Evolutionary conservation across 2,797 vertebrate species (phyloP).

Genomic region (Meda fulgida): DNA sequence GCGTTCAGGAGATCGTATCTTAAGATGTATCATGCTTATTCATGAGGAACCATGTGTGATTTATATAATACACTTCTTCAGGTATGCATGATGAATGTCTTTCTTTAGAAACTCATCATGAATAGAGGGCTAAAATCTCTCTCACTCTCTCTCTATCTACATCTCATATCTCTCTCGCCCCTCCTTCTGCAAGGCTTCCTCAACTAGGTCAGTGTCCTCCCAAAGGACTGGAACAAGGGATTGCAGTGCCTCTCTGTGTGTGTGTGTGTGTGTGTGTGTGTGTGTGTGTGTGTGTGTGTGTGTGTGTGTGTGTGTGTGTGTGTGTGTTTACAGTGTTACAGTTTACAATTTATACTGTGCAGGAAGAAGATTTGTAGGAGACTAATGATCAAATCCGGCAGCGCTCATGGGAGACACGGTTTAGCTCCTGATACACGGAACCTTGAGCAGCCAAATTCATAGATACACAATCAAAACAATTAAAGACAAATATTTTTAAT

Average conservation of each 20-base stretch:
- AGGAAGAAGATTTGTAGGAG: slow-evolving; percentile 54
- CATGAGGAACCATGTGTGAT: slow-evolving; percentile 18
- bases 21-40: slow-evolving; percentile 8
- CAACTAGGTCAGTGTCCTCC: slow-evolving; percentile 75
- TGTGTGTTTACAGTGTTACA: no score
- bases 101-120: slow-evolving; percentile 45
- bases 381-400: slow-evolving; percentile 53
- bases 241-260: slow-evolving; percentile 32
- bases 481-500: slow-evolving; percentile 46
- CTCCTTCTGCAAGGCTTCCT: slow-evolving; percentile 52
- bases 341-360: slow-evolving; percentile 35
- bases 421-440: slow-evolving; percentile 18
- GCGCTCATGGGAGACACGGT: slow-evolving; percentile 53
- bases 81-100: slow-evolving; percentile 42
- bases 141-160: slow-evolving; percentile 31
- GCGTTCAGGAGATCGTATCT: slow-evolving; percentile 19
- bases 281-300: slow-evolving; percentile 20
- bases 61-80: slow-evolving; percentile 30
- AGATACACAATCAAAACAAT: slow-evolving; percentile 9
- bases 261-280: slow-evolving; percentile 1
- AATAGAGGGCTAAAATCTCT: slow-evolving; percentile 37
- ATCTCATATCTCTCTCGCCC: slow-evolving; percentile 37
- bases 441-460: slow-evolving; percentile 16
- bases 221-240: slow-evolving; percentile 55
- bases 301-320: slow-evolving; percentile 25